Conservation (phyloP, 2,888 invertebrate species). For the Neelides folsomi region DNA sequence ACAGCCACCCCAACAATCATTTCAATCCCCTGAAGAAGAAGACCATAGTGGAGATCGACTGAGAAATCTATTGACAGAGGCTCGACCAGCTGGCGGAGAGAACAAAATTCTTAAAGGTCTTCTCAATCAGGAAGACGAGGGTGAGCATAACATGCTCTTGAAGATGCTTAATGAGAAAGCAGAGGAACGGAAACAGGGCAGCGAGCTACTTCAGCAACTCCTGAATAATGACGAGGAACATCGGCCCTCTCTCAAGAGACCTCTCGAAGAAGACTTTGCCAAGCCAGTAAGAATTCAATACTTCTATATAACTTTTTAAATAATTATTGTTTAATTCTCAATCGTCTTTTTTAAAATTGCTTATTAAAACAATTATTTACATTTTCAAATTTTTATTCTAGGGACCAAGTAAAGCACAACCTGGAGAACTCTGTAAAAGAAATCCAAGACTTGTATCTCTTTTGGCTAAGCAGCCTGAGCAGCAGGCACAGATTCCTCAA, state of each 20-base stretch:
- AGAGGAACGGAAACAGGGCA: conserved; percentile 33
- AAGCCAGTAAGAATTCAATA: conserved; percentile 4
- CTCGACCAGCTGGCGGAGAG: conserved; percentile 12
- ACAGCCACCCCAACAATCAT: conserved; percentile 1
- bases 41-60: conserved; percentile 38
- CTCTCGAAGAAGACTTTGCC: conserved; percentile 5
- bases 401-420: conserved; percentile 7
- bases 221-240: conserved; percentile 40
- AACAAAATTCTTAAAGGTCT: conserved; percentile 39
- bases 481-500: conserved; percentile 50
- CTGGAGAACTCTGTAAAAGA: conserved; percentile 54
- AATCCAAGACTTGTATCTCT: conserved; percentile 75
- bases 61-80: conserved; percentile 45
- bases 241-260: conserved; percentile 5
- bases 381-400: too few relatives aligned
- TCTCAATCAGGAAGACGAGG: conserved; percentile 53
- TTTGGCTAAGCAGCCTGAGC: conserved; percentile 58
- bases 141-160: conserved; percentile 36
- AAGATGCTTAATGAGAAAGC: conserved; percentile 25
- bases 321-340: too few relatives aligned
- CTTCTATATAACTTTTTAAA: too few relatives aligned
- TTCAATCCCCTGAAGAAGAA: conserved; percentile 5
- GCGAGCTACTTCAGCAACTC: conserved; percentile 49
- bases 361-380: too few relatives aligned
- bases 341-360: too few relatives aligned